These are phyloP conservation scores for Paragorgia papillata DNA, from an alignment of 92 coral and sea anemone species.

Conservation along the genomic window DNA sequence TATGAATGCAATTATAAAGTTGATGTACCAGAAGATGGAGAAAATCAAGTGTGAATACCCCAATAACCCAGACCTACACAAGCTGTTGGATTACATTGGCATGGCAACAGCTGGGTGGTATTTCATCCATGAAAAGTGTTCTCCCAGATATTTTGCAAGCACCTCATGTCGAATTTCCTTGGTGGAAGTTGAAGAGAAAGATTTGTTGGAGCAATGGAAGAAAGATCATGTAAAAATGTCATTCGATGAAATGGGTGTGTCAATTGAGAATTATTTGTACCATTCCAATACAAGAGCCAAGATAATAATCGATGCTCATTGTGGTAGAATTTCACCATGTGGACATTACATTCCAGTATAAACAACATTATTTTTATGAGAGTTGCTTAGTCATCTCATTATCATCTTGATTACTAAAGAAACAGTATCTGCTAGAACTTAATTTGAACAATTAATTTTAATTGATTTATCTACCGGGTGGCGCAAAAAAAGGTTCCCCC, in stretches of 20 bases:
- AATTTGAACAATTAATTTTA: too few species aligned
- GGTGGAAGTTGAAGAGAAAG: constrained; percentile 2
- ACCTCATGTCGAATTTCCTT: neutral
- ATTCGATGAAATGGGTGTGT: too few species aligned
- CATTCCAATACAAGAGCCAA: neutral
- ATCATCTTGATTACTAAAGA: too few species aligned
- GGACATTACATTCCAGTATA: neutral
- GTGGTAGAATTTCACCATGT: neutral
- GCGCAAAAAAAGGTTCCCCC: too few species aligned
- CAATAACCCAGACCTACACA: neutral
- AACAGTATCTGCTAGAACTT: too few species aligned
- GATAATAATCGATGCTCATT: constrained; percentile 10
- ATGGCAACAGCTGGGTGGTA: constrained; percentile 13
- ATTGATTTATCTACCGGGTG: too few species aligned
- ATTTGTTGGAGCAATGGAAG: neutral
- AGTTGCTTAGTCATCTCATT: too few species aligned
- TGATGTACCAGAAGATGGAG: constrained; percentile 17
- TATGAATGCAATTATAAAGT: constrained; percentile 6
- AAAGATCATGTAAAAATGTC: neutral
- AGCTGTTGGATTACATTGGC: neutral
- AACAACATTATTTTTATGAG: too few species aligned
- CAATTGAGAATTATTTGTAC: neutral
- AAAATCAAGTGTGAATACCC: constrained; percentile 6
- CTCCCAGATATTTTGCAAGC: too few species aligned
- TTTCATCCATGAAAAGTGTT: constrained; percentile 4